A percentile compares a stretch with the other conserved stretches of the same genome.
phyloP scores from a whole-genome alignment of 2,797 vertebrate genomes.

The Schizopygopsis malacanthus region DNA sequence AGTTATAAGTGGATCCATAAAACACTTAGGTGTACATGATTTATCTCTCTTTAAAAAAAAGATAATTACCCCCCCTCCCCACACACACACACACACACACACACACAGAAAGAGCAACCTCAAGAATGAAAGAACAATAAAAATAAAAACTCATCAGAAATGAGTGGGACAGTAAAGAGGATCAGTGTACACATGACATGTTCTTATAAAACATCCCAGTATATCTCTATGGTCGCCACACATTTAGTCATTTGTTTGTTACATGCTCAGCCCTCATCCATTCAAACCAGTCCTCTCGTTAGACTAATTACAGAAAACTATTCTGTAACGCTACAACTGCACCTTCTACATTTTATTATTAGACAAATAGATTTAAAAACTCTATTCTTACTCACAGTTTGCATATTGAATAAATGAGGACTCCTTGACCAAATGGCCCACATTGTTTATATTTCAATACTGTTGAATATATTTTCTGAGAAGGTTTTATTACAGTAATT shows the following conservation, averaged over 20 bases:
- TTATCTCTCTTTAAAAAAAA: background rate
- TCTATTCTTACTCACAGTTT: too few relatives aligned
- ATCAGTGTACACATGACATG: background rate
- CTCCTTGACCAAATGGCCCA: too few relatives aligned
- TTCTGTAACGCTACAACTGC: constrained; percentile 1
- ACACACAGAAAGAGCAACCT: constrained; percentile 10
- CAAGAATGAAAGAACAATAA: constrained; percentile 32
- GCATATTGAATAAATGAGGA: too few relatives aligned
- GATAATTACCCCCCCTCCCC: background rate
- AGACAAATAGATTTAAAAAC: constrained; percentile 33
- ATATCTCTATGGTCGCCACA: constrained; percentile 4
- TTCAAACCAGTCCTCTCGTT: too few relatives aligned
- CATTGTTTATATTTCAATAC: too few relatives aligned
- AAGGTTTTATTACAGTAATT: too few relatives aligned
- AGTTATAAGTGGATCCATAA: background rate
- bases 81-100: too few relatives aligned
- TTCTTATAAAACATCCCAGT: constrained; percentile 33
- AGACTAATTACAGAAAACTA: too few relatives aligned
- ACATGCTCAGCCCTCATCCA: background rate
- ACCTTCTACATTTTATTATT: constrained; percentile 45
- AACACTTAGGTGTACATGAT: background rate
- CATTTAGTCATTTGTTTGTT: background rate
- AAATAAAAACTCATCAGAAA: background rate
- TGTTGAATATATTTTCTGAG: too few relatives aligned
- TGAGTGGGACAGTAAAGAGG: constrained; percentile 9